Evolutionary conservation across 2,797 vertebrate species (phyloP), one percentile per base, ranked within the genome.

Genomic region (Psittacula echo): DNA sequence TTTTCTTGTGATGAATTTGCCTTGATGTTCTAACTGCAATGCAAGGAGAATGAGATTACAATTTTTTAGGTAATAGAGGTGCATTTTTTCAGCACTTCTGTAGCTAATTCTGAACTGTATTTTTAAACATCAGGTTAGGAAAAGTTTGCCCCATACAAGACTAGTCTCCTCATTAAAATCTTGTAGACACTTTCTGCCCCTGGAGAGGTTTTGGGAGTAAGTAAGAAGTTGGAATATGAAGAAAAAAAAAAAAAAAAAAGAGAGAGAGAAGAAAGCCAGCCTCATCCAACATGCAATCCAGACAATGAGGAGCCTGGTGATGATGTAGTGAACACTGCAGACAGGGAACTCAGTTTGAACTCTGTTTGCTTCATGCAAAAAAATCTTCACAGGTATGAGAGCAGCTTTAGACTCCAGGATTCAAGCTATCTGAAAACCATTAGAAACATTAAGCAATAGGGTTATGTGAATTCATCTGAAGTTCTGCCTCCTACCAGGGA

Each of bases 281-380:
- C 56, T 85, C 87, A 82, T 91, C 71, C 74, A 90, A 56, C 22
- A 79, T 68, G 27, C 67, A 82, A 21, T 80, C 85, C 83, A 96
- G 95, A 94, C 91, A 95, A 89, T 0, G 3, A 95, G 94, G 83
- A 96, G 85, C 74, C 93, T 94, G 67, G 47, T 85, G 89, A 93
- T 80, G 65, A 92, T 85, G 72, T 80, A 90, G 56, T 77, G 80
- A 87, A 89, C 4, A 2, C 22, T 92, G 71, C 65, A 94, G 90
- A 93, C 92, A 82, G 89, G 26, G 48, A 95, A 80, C 58, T 94
- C n/a, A 2, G 50, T 78, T 81, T 93, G 91, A 96, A 95, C 85
- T 93, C 80, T 83, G 61, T 58, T 80, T 92, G 64, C 64, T 96
- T 87, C 4, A 0, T 87, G 75, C 23, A 93, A 82, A 96, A 91